Evolutionary conservation across 2,888 invertebrate genomes (phyloP), one percentile per base, ranked within the genome.

Genomic region (Leptinotarsa tumamoca): DNA sequence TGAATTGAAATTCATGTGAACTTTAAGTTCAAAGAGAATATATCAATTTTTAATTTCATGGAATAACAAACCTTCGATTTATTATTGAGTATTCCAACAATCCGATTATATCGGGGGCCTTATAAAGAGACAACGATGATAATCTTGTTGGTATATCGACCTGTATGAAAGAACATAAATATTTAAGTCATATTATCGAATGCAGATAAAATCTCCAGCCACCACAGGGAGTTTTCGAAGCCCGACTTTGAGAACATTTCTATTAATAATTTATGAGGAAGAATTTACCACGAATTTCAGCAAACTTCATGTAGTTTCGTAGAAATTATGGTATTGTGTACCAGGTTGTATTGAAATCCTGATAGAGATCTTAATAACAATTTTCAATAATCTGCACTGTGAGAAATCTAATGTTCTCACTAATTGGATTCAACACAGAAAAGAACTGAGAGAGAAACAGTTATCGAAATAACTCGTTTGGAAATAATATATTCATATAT

Each of bases 151-250:
- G 76, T 71, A 74, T 75, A 82, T 80, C 79, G 80, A 74, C 71
- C 51, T 75, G 77, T 77, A 75, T 78, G 76, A 81, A 79, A 82
- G 78, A 78, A 77, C 80, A 80, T 82, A 80, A 83, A 81, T 82
- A 82, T 83, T 83, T 81, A 79, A 83, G 80, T 80, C 80, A 82
- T 82, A 83, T 81, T 81, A 82, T 80, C 73, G 79, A 75, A 61
- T 27, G 54, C 52, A 72, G 81, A 81, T 81, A 81, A 72, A 69
- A 79, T 78, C 80, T 77, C 51, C 51, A 23, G 63, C 68, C 58
- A 73, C 72, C 72, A 61, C 76, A 74, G 68, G 73, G 61, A 78
- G 75, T 76, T 63, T 63, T 63, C 43, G 18, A 63, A n/a, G 33
- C 63, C 63, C 61, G 61, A 61, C 68, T 67, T 33, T 43, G 71